phyloP scores from a whole-genome alignment of 2,888 invertebrate species.

The Neoaliturus tenellus region DNA sequence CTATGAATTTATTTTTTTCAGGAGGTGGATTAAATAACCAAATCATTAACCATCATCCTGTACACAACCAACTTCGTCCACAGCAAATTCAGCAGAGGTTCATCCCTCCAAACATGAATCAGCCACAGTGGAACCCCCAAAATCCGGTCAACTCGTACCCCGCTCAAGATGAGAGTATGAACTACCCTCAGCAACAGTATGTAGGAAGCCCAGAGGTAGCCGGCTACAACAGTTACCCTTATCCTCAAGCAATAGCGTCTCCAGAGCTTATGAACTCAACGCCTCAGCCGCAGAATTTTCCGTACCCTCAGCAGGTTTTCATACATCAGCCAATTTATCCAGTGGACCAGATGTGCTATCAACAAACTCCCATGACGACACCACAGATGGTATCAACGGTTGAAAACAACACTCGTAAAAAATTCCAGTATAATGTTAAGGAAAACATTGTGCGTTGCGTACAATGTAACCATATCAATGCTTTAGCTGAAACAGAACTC shows the following conservation, averaged over 20 bases:
- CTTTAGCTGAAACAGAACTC: background rate
- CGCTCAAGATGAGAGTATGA: background rate
- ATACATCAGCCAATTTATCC: background rate
- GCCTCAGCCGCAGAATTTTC: background rate
- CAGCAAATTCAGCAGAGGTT: background rate
- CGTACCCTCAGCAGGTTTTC: background rate
- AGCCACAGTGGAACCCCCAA: background rate
- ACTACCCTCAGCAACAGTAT: background rate
- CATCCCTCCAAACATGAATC: background rate
- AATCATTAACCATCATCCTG: background rate
- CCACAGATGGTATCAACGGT: background rate
- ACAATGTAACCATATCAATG: background rate
- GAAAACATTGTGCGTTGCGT: background rate
- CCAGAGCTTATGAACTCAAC: background rate
- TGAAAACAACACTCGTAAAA: background rate
- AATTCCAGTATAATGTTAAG: conserved; percentile 1
- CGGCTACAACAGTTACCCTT: background rate
- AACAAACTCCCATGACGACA: background rate
- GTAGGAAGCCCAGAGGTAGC: background rate
- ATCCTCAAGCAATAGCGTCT: background rate
- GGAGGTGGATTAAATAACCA: background rate
- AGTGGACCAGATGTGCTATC: background rate
- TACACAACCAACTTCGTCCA: background rate
- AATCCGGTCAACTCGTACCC: background rate
- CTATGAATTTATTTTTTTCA: too few relatives aligned